Percentiles rank a stretch among this genome's conserved stretches.
Conservation (phyloP, 2,888 invertebrate genomes). For the Caenorhabditis virilis region DNA sequence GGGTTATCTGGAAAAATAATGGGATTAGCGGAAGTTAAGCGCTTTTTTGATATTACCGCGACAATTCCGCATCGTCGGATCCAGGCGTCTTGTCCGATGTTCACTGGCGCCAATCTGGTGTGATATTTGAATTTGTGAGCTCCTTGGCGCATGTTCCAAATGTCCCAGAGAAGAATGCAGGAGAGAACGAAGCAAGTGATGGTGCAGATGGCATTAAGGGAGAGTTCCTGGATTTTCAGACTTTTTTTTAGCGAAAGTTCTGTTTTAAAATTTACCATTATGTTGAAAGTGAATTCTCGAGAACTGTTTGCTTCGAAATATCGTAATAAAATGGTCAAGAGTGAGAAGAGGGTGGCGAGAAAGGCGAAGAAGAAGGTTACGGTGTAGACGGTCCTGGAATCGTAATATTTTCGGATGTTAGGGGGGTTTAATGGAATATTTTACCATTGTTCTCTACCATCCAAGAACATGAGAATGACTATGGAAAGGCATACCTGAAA, state of each 20-base stretch:
- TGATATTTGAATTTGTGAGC: constrained; percentile 17
- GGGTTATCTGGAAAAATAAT: constrained; percentile 18
- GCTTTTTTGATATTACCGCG: constrained; percentile 16
- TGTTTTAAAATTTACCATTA: constrained; percentile 6
- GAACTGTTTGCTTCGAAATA: constrained; percentile 19
- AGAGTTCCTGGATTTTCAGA: constrained; percentile 13
- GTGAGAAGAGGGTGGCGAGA: constrained; percentile 8
- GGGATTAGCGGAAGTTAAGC: background rate
- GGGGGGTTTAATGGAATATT: background rate
- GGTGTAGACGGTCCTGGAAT: constrained; percentile 18
- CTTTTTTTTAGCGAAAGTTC: background rate
- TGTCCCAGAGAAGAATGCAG: constrained; percentile 17
- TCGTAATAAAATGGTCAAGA: constrained; percentile 16
- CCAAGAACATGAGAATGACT: constrained; percentile 17
- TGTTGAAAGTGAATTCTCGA: constrained; percentile 9
- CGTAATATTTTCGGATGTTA: no score
- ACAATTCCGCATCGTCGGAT: constrained; percentile 37
- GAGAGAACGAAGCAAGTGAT: constrained; percentile 3
- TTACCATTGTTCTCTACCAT: constrained; percentile 26
- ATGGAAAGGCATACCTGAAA: constrained; percentile 23
- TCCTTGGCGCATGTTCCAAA: constrained; percentile 27
- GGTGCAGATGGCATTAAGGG: constrained; percentile 7
- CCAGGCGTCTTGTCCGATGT: constrained; percentile 43
- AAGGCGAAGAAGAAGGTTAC: constrained; percentile 7
- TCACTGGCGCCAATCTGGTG: constrained; percentile 16